A percentile compares a stretch with the other conserved stretches of the same genome.
These are phyloP conservation scores for Kryptolebias ocellatus DNA, from an alignment of 2,797 vertebrate genomes.

Conservation along the genomic window DNA sequence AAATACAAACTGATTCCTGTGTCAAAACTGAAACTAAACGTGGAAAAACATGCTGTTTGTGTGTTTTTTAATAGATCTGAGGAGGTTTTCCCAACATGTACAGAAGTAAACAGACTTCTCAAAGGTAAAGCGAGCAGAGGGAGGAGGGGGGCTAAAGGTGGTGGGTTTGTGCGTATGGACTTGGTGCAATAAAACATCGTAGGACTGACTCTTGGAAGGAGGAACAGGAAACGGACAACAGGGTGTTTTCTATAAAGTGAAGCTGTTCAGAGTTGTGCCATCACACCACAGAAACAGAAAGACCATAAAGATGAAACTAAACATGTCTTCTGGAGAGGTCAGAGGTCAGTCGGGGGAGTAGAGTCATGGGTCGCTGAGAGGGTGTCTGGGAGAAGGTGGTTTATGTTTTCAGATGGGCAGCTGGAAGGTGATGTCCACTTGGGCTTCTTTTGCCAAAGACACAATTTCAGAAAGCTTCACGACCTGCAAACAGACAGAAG, in stretches of 20 bases:
- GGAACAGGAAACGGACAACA: background rate
- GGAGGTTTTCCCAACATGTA: constrained; percentile 3
- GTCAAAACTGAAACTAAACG: background rate
- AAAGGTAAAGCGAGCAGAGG: background rate
- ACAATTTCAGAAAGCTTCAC: constrained; percentile 98
- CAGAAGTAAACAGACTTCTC: constrained; percentile 14
- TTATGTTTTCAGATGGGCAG: constrained; percentile 88
- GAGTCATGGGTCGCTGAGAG: background rate
- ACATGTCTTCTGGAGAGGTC: constrained; percentile 31
- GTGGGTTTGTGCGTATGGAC: constrained; percentile 61
- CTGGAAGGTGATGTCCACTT: constrained; percentile 98
- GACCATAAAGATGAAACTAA: constrained; percentile 40
- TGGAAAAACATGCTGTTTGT: background rate
- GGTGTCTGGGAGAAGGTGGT: background rate
- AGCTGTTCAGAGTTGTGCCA: constrained; percentile 15
- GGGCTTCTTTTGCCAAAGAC: constrained; percentile 93
- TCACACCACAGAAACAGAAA: constrained; percentile 32
- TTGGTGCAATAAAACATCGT: constrained; percentile 37
- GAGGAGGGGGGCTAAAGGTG: background rate
- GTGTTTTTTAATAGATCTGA: background rate
- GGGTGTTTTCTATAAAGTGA: background rate
- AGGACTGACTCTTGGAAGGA: background rate
- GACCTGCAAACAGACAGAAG: constrained; percentile 80
- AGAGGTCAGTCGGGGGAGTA: constrained; percentile 4
- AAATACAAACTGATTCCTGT: background rate